phyloP scores from a whole-genome alignment of 1,140 invertebrate genomes.

The Drosophila mauritiana region DNA sequence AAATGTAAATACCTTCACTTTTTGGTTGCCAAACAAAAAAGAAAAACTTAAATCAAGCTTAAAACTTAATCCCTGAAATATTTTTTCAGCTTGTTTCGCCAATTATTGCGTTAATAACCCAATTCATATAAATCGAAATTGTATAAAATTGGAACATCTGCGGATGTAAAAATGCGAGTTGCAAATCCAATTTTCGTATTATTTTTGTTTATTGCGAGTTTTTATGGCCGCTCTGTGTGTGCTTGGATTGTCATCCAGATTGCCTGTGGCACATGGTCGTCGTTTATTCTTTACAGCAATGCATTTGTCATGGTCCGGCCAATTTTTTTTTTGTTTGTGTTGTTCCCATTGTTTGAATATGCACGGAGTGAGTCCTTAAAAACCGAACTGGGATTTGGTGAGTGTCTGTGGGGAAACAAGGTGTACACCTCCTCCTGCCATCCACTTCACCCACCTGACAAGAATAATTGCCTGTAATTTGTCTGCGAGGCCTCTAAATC shows the following conservation, averaged over 20 bases:
- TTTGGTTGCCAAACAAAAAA: no score
- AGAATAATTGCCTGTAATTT: constrained; percentile 64
- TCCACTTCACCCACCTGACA: constrained; percentile 30
- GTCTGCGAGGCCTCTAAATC: constrained; percentile 45
- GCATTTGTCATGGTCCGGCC: constrained; percentile 53
- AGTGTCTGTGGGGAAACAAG: constrained; percentile 6
- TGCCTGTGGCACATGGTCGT: constrained; percentile 39
- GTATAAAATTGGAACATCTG: constrained; percentile 51
- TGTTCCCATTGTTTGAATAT: constrained; percentile 53
- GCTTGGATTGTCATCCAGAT: constrained; percentile 29
- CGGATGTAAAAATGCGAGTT: constrained; percentile 17
- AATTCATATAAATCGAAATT: constrained; percentile 3
- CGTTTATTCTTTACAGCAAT: constrained; percentile 61
- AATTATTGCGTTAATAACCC: constrained; percentile 45
- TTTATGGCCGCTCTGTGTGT: constrained; percentile 20
- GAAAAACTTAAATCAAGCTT: neutral
- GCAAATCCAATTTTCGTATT: constrained; percentile 48
- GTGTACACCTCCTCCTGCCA: neutral
- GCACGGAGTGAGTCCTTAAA: constrained; percentile 46
- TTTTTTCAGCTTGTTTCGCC: neutral
- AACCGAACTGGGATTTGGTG: constrained; percentile 49
- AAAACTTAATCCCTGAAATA: constrained; percentile 3
- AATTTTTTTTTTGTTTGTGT: constrained; percentile 4
- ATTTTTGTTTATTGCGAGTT: constrained; percentile 38
- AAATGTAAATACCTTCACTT: no score